Percentiles rank a stretch among this genome's conserved stretches.
Evolutionary conservation across 2,113 vertebrate species (phyloP).

Genomic region (Vanacampus margaritifer): DNA sequence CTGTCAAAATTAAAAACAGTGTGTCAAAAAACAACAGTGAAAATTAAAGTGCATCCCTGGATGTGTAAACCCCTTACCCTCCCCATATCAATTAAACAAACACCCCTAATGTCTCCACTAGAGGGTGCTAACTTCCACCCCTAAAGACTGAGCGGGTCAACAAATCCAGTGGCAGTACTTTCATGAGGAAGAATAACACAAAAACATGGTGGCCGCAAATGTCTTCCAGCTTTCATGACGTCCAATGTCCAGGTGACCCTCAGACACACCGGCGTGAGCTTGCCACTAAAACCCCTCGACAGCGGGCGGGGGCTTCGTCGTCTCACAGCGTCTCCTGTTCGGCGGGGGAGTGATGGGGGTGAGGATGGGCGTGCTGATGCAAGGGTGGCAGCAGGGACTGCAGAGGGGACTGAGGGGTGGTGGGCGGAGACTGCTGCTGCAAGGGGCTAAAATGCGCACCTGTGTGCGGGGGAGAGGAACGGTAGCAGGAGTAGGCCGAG

Average conservation of each 20-base stretch:
- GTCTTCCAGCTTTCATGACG: conserved; percentile 48
- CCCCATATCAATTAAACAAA: conserved; percentile 33
- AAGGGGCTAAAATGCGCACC: conserved; percentile 68
- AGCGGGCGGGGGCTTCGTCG: no score
- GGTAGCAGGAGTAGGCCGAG: conserved; percentile 70
- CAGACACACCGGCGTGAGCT: background rate
- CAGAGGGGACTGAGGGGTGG: conserved; percentile 68
- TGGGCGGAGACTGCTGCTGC: conserved; percentile 72
- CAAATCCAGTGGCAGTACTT: conserved; percentile 72
- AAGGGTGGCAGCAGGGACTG: conserved; percentile 76
- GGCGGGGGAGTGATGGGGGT: conserved; percentile 61
- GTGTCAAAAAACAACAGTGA: conserved; percentile 46
- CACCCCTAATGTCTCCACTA: conserved; percentile 36
- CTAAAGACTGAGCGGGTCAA: conserved; percentile 50
- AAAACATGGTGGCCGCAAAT: conserved; percentile 57
- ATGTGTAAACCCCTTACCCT: conserved; percentile 42
- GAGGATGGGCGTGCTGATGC: conserved; percentile 75
- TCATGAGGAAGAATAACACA: conserved; percentile 47
- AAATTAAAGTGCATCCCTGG: conserved; percentile 73
- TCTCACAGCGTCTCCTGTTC: conserved; percentile 85
- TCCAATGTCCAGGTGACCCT: conserved; percentile 18
- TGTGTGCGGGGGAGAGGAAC: conserved; percentile 66
- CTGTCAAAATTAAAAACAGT: conserved; percentile 52
- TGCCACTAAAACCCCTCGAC: background rate
- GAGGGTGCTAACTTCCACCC: conserved; percentile 39